These are phyloP conservation scores for Diarsia rubi DNA, from an alignment of 2,888 invertebrate species.

Conservation along the genomic window DNA sequence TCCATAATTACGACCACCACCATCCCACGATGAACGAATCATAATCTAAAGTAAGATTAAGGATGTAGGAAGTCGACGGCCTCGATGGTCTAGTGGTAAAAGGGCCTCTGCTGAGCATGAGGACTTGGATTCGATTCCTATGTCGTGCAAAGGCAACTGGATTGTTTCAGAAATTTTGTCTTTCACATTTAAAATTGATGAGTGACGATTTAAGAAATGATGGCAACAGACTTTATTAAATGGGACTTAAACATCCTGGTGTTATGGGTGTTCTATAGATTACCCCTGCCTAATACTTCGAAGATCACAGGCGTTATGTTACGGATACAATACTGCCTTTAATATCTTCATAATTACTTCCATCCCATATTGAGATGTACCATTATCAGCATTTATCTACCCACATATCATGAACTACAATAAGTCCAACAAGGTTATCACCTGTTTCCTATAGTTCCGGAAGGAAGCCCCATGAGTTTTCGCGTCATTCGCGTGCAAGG, in stretches of 20 bases:
- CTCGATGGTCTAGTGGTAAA: not conserved
- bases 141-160: not conserved
- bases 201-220: not conserved
- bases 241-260: not conserved
- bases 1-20: too few relatives aligned
- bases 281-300: not conserved
- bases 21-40: too few relatives aligned
- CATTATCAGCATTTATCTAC: constrained; percentile 29
- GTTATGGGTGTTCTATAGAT: not conserved
- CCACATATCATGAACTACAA: constrained; percentile 13
- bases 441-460: constrained; percentile 49
- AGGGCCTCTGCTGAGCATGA: not conserved
- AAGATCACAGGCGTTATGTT: not conserved
- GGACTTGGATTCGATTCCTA: not conserved
- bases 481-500: constrained; percentile 32
- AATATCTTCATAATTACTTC: constrained; percentile 14
- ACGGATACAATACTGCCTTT: not conserved
- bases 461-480: constrained; percentile 52
- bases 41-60: not conserved
- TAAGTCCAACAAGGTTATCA: constrained; percentile 39
- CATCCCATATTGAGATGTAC: not conserved
- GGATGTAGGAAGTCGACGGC: not conserved
- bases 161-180: not conserved
- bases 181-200: not conserved
- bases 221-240: not conserved